phyloP scores from a whole-genome alignment of 2,113 vertebrate genomes.

The Cisticola juncidis region DNA sequence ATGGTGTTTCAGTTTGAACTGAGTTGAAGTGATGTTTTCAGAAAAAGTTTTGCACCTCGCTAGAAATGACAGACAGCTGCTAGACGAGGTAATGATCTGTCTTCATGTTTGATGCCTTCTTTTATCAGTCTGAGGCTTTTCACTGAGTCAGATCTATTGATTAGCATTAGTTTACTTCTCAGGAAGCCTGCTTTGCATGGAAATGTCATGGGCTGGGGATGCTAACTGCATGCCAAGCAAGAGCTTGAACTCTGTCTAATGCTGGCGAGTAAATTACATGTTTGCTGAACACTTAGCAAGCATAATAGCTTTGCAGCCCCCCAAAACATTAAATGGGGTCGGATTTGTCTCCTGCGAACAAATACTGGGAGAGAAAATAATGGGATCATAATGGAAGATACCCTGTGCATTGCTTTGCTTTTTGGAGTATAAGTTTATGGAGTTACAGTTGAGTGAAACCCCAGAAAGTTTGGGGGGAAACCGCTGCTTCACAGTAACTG shows the following conservation, averaged over 20 bases:
- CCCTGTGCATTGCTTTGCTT: not conserved
- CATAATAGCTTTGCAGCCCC: conserved; percentile 46
- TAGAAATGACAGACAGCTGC: conserved; percentile 60
- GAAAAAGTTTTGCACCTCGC: conserved; percentile 25
- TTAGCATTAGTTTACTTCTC: conserved; percentile 61
- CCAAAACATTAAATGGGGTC: conserved; percentile 11
- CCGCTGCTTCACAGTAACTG: not conserved
- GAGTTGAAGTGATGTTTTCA: conserved; percentile 52
- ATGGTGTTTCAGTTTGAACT: conserved; percentile 48
- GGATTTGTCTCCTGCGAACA: conserved; percentile 31
- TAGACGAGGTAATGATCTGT: conserved; percentile 60
- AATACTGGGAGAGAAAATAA: conserved; percentile 11
- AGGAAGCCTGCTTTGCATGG: conserved; percentile 57
- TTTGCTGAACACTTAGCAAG: conserved; percentile 60
- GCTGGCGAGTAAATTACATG: conserved; percentile 70
- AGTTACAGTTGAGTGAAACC: not conserved
- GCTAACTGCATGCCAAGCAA: conserved; percentile 33
- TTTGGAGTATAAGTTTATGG: not conserved
- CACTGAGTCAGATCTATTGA: conserved; percentile 67
- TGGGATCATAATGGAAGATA: not conserved
- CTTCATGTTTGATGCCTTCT: conserved; percentile 61
- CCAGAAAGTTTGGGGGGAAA: not conserved
- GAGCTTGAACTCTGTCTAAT: conserved; percentile 61
- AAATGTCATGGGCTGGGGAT: conserved; percentile 42
- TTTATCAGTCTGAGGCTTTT: conserved; percentile 65